Conservation (phyloP, 2,113 vertebrate species). For the Indri indri region DNA sequence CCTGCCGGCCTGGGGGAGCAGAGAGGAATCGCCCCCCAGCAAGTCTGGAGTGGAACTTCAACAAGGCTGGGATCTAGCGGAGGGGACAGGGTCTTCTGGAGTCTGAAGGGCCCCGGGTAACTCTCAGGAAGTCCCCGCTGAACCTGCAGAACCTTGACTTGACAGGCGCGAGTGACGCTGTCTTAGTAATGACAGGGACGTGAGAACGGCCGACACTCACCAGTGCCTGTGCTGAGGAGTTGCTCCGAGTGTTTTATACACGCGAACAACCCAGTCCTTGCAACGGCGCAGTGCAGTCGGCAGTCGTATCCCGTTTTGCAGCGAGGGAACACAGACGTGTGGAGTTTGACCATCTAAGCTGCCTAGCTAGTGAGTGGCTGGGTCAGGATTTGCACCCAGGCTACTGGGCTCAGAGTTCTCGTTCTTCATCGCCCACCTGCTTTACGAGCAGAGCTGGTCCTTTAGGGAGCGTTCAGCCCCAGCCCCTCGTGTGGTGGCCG, state of each 20-base stretch:
- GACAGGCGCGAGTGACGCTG: fast-evolving
- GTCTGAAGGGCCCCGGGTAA: not conserved
- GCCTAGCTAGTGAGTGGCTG: not conserved
- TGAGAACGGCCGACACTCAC: no score
- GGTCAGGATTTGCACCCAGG: not conserved
- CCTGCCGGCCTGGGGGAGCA: not conserved
- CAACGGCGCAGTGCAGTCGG: fast-evolving
- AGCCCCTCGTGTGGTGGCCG: not conserved
- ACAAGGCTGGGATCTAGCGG: not conserved
- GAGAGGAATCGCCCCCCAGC: fast-evolving
- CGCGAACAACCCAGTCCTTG: fast-evolving
- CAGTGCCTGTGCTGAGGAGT: not conserved
- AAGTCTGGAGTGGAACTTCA: not conserved
- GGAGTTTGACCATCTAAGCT: not conserved
- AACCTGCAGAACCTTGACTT: not conserved
- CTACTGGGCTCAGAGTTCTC: not conserved
- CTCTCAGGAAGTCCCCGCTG: fast-evolving
- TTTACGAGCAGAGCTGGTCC: not conserved
- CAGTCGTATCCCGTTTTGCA: fast-evolving
- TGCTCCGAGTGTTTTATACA: no score
- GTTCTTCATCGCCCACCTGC: not conserved
- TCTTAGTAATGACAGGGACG: fast-evolving
- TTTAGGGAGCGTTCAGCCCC: not conserved
- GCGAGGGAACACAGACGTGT: fast-evolving
- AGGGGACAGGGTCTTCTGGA: no score